Evolutionary conservation across 2,888 invertebrate genomes (phyloP).

Genomic region (Drosophila affinis): DNA sequence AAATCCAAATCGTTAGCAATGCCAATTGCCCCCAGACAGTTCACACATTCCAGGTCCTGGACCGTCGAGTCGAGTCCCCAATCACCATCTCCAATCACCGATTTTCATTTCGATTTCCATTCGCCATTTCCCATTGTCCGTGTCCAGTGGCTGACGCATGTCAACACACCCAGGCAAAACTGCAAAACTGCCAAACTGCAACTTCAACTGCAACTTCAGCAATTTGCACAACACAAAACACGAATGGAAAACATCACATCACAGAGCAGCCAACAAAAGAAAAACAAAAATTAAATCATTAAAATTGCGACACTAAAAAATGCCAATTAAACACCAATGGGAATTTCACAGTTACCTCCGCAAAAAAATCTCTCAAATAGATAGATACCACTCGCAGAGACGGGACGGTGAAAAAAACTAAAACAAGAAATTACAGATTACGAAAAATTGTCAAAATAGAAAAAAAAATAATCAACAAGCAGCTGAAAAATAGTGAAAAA

Average conservation of each 20-base stretch:
- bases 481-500: conserved; percentile 21
- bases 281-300: conserved; percentile 50
- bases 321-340: conserved; percentile 65
- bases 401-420: conserved; percentile 9
- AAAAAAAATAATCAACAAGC: conserved; percentile 19
- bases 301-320: conserved; percentile 65
- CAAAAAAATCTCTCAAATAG: conserved; percentile 30
- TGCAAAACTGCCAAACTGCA: conserved; percentile 33
- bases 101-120: conserved; percentile 39
- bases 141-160: conserved; percentile 53
- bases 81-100: conserved; percentile 9
- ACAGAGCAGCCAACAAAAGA: neutral
- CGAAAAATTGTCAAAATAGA: conserved; percentile 46
- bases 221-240: conserved; percentile 41
- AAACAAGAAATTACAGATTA: conserved; percentile 49
- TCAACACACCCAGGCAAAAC: conserved; percentile 45
- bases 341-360: conserved; percentile 40
- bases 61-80: neutral
- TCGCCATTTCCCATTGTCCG: conserved; percentile 42
- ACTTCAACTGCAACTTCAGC: conserved; percentile 20
- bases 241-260: neutral
- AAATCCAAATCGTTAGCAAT: conserved; percentile 45
- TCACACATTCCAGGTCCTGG: conserved; percentile 18
- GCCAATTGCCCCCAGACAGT: conserved; percentile 42
- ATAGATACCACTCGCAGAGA: neutral